These are phyloP conservation scores for Cheumatopsyche charites DNA, from an alignment of 1,140 invertebrate genomes.

Conservation along the genomic window DNA sequence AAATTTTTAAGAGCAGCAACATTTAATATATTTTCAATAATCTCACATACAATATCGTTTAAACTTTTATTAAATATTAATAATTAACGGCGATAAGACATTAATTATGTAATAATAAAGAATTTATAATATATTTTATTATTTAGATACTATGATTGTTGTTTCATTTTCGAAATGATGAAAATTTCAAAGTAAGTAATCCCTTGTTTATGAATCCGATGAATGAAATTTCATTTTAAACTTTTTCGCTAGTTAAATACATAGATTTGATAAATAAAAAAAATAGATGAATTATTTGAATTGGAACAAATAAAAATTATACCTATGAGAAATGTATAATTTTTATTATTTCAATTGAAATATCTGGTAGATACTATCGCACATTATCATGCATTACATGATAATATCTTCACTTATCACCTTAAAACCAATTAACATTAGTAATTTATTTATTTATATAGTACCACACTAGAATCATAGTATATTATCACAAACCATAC, in stretches of 20 bases:
- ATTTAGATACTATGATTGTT: neutral
- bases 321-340: no score
- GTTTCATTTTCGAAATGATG: neutral
- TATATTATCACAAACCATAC: slow-evolving; percentile 22
- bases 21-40: slow-evolving; percentile 36
- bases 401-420: neutral
- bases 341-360: neutral
- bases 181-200: no score
- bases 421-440: slow-evolving; percentile 7
- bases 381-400: no score
- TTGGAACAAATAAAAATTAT: no score
- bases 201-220: no score
- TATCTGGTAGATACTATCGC: no score
- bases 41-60: slow-evolving; percentile 24
- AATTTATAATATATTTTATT: neutral
- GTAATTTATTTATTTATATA: slow-evolving; percentile 6
- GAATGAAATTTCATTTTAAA: no score
- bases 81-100: slow-evolving; percentile 28
- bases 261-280: no score
- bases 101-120: slow-evolving; percentile 17
- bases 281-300: no score
- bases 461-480: slow-evolving; percentile 2
- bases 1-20: slow-evolving; percentile 37
- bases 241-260: no score
- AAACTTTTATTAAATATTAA: slow-evolving; percentile 12